These are phyloP conservation scores for Drosophila colorata DNA, from an alignment of 2,888 invertebrate species.

Conservation along the genomic window DNA sequence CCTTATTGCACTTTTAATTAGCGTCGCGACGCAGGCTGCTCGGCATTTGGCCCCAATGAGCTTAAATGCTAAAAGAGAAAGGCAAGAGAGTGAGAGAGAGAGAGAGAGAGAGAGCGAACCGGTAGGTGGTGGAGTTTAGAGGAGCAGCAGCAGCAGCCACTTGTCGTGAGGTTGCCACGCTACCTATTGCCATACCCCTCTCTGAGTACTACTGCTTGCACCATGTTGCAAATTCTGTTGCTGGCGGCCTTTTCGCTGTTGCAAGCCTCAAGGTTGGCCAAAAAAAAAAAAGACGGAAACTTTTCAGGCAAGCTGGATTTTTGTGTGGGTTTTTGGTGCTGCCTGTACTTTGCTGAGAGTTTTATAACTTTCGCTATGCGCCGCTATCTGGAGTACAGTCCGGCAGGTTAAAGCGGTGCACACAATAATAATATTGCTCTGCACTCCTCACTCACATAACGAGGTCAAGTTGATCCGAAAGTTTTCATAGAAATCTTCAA, in stretches of 20 bases:
- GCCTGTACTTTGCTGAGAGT: constrained; percentile 14
- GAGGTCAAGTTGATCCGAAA: constrained; percentile 58
- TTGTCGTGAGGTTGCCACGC: constrained; percentile 23
- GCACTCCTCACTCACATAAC: constrained; percentile 32
- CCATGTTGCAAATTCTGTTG: constrained; percentile 44
- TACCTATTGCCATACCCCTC: not conserved
- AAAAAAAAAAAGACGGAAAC: constrained; percentile 23
- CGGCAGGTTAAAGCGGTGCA: constrained; percentile 23
- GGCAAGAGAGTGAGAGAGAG: not conserved
- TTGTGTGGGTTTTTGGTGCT: constrained; percentile 20
- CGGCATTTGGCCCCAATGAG: constrained; percentile 72
- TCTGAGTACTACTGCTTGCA: constrained; percentile 15
- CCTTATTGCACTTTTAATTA: constrained; percentile 78
- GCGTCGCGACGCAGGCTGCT: constrained; percentile 64
- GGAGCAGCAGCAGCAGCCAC: constrained; percentile 27
- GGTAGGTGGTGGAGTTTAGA: constrained; percentile 28
- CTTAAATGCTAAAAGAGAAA: constrained; percentile 56
- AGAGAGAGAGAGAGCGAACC: constrained; percentile 1
- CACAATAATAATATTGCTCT: constrained; percentile 22
- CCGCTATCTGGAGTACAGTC: constrained; percentile 19
- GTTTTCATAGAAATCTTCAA: constrained; percentile 40
- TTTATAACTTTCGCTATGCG: constrained; percentile 34
- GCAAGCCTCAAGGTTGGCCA: constrained; percentile 16
- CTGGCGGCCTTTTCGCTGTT: constrained; percentile 41
- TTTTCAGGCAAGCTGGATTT: constrained; percentile 34